A percentile compares a stretch with the other conserved stretches of the same genome.
phyloP scores from a whole-genome alignment of 2,888 invertebrate species.

The Holacanthella duospinosa region DNA sequence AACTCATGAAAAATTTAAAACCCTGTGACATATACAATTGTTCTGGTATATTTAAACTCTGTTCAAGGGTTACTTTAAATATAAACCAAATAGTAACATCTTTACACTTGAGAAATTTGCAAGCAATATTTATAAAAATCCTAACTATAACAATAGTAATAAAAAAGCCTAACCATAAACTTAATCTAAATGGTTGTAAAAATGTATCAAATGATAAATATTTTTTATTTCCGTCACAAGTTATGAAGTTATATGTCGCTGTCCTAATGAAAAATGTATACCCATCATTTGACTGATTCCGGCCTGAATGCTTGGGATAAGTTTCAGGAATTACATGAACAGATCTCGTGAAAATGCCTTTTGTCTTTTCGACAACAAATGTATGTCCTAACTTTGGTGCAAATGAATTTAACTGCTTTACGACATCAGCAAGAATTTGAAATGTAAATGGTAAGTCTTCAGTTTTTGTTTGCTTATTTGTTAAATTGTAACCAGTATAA shows the following conservation, averaged over 20 bases:
- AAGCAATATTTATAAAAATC: background rate
- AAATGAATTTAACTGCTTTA: no score
- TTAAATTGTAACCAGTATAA: no score
- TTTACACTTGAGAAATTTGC: background rate
- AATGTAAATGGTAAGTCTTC: no score
- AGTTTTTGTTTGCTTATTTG: no score
- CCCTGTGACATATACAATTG: background rate
- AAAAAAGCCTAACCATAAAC: background rate
- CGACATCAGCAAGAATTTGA: no score
- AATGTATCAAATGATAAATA: background rate
- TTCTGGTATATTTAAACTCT: background rate
- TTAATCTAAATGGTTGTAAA: background rate
- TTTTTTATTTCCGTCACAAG: background rate
- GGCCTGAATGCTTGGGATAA: background rate
- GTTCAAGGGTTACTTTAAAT: background rate
- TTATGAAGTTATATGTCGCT: background rate
- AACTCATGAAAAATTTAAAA: no score
- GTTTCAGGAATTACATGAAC: background rate
- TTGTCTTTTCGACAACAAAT: no score
- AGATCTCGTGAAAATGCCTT: no score
- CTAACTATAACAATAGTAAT: background rate
- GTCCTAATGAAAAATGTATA: background rate
- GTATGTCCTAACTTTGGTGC: no score
- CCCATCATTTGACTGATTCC: background rate
- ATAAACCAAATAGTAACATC: background rate